Base-by-base conservation (phyloP, 2,888 invertebrate genomes). In the Antheraea assamensis region DNA sequence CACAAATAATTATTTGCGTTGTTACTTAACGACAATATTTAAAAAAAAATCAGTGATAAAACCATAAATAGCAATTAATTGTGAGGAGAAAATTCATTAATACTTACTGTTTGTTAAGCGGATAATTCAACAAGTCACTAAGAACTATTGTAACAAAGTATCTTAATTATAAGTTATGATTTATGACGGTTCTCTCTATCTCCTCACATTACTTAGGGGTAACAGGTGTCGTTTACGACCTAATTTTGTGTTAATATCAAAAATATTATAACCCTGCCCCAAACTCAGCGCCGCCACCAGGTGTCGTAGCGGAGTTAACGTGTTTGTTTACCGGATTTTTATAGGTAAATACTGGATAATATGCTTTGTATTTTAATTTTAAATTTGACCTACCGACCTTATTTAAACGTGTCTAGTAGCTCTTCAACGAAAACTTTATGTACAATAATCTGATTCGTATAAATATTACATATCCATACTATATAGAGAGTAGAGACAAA, bases 221-320 rank as follows among this genome's bases (percentile, higher is more conserved):
- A 71, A 58, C 87, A 87, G 85, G 84, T 88, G 88, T 78, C 75
- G 73, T 81, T 84, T 82, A 87, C 80, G 85, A 82, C 78, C 77
- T 81, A 79, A 84, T 85, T 83, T 83, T 76, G 81, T 79, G 81
- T 82, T 81, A 81, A 82, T 83, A 78, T 83, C 79, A 82, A 83
- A 86, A 83, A 86, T 81, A 81, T 80, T 73, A 58, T 70, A 47
- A 58, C 70, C 30, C 70, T n/a, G 66, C 31, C 21, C 58, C 19
- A 55, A 70, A 70, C 42, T 70, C 31, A 21, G 3, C 58, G 21
- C 58, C 35, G 70, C 17, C n/a, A 80, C 78, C 76, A 75, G 73
- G 78, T 76, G 75, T 76, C 76, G 76, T 30, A 13, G 17, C 30
- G 27, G 30, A 30, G 17, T 64, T 64, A 64, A 64, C 30, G 61